A percentile compares a stretch with the other conserved stretches of the same genome.
These are phyloP conservation scores for Alca torda DNA, from an alignment of 2,797 vertebrate species.

Conservation along the genomic window DNA sequence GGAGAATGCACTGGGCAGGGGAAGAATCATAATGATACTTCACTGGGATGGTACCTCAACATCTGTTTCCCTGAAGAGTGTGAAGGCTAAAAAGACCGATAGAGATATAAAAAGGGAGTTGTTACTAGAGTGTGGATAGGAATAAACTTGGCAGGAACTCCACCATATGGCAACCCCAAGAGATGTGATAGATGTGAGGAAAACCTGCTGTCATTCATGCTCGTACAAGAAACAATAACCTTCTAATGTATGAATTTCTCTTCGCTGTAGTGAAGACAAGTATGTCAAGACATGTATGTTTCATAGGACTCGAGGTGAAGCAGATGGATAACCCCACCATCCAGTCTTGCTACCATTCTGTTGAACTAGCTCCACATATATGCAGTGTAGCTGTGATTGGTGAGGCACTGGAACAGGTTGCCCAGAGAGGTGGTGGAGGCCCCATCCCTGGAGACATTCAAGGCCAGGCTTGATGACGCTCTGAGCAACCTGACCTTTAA, in stretches of 20 bases:
- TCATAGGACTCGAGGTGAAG: background rate
- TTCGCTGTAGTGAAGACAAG: background rate
- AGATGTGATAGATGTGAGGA: background rate
- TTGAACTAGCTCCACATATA: background rate
- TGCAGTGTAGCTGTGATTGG: rapidly evolving
- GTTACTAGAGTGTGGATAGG: background rate
- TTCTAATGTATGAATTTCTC: background rate
- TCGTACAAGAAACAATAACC: background rate
- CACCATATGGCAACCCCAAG: conserved; percentile 8
- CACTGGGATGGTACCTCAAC: background rate
- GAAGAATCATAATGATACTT: background rate
- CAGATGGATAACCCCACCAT: background rate
- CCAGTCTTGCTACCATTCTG: background rate
- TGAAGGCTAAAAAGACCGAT: conserved; percentile 19
- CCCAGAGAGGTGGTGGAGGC: no score
- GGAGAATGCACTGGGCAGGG: background rate
- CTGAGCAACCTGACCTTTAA: no score
- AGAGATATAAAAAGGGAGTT: background rate
- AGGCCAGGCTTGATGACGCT: no score
- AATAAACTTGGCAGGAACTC: conserved; percentile 37
- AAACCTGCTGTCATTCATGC: background rate
- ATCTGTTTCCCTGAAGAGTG: conserved; percentile 39
- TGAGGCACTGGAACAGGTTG: no score
- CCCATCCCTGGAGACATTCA: no score
- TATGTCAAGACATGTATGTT: background rate